phyloP scores from a whole-genome alignment of 1,140 invertebrate species.

The Rhagoletis pomonella region DNA sequence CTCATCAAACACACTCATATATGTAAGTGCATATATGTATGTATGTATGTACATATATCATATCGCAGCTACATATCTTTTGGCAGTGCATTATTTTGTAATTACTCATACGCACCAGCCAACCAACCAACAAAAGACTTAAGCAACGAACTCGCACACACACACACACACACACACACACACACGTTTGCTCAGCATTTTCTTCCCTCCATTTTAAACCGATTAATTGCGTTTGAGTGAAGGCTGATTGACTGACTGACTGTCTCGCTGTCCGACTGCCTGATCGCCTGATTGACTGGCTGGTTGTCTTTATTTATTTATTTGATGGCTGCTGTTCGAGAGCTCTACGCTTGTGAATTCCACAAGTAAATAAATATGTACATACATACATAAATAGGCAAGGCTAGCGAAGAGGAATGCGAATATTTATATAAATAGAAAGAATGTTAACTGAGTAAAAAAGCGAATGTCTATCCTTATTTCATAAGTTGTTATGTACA shows the following conservation, averaged over 20 bases:
- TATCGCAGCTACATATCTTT: not conserved
- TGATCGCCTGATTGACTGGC: not conserved
- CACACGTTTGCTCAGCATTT: not conserved
- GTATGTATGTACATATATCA: not conserved
- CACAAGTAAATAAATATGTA: not conserved
- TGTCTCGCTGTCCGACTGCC: not conserved
- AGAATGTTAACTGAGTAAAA: conserved; percentile 3
- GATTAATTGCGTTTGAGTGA: conserved; percentile 28
- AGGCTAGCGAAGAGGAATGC: not conserved
- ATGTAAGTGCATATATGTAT: not conserved
- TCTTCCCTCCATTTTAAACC: not conserved
- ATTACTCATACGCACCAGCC: conserved; percentile 31
- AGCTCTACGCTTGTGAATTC: not conserved
- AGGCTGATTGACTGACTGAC: conserved; percentile 14
- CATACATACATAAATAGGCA: not conserved
- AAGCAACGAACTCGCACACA: conserved; percentile 17
- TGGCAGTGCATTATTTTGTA: not conserved
- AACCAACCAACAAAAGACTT: conserved; percentile 17
- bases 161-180: not conserved
- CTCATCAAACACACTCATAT: not conserved
- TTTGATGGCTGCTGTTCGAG: not conserved
- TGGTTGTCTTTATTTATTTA: conserved; percentile 10
- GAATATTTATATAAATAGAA: not conserved
- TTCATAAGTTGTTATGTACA: not conserved
- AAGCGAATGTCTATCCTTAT: not conserved